Conservation (phyloP, 2,113 vertebrate genomes). For the Dasyprocta punctata region DNA sequence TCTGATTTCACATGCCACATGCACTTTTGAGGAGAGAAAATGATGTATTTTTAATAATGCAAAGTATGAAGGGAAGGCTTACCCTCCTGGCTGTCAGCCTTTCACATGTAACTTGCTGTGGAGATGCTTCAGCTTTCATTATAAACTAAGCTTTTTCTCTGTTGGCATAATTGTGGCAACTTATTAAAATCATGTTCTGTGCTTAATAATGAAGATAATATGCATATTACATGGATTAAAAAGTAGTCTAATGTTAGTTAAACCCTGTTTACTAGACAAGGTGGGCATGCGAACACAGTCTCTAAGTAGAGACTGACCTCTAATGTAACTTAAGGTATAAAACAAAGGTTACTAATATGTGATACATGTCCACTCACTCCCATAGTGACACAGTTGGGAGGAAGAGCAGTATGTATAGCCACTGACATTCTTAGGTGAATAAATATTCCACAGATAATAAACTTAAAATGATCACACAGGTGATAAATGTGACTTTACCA, state of each 20-base stretch:
- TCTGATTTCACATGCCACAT: fast-evolving
- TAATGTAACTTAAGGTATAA: fast-evolving
- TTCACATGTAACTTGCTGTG: fast-evolving
- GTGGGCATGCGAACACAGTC: background rate
- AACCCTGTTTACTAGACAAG: background rate
- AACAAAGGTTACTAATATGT: fast-evolving
- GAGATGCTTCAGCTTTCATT: no score
- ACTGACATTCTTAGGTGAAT: fast-evolving
- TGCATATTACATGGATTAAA: background rate
- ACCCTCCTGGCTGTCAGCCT: no score
- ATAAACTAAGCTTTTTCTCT: background rate
- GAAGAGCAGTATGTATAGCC: fast-evolving
- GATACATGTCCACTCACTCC: fast-evolving
- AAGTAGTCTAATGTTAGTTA: background rate
- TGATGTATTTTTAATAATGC: background rate
- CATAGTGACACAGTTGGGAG: background rate
- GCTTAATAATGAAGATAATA: background rate
- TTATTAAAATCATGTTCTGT: background rate
- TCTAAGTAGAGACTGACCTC: fast-evolving
- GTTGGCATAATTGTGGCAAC: background rate
- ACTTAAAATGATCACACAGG: fast-evolving
- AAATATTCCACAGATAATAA: fast-evolving
- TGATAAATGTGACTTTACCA: background rate
- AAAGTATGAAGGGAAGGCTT: background rate
- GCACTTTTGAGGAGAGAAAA: background rate